Conservation (phyloP, 1,140 invertebrate genomes). For the Melitaea cinxia region DNA sequence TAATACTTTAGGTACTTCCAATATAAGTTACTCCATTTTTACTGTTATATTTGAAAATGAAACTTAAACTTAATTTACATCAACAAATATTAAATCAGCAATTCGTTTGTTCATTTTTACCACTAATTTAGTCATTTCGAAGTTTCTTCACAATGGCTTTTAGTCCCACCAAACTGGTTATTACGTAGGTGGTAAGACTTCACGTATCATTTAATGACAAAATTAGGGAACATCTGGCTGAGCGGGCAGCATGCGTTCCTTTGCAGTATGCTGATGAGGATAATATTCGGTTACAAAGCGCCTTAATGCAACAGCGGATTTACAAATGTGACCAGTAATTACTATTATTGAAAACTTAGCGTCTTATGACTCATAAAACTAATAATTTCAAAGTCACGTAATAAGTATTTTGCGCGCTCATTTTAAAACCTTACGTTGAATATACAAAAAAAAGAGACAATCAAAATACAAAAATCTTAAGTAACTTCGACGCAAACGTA, state of each 20-base stretch:
- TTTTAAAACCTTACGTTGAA: neutral
- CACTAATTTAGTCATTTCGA: neutral
- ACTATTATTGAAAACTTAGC: conserved; percentile 22
- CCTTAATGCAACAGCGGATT: conserved; percentile 21
- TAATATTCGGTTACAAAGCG: conserved; percentile 34
- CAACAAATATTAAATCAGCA: too few relatives aligned
- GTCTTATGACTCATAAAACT: conserved; percentile 4
- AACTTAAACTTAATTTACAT: too few relatives aligned
- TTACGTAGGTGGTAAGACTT: conserved; percentile 31
- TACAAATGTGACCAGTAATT: conserved; percentile 28
- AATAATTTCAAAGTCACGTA: neutral
- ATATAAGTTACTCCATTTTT: too few relatives aligned
- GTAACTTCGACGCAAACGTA: neutral
- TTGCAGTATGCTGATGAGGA: conserved; percentile 30
- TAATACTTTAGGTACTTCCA: too few relatives aligned
- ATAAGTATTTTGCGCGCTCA: neutral
- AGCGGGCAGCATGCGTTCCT: conserved; percentile 8
- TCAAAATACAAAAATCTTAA: neutral
- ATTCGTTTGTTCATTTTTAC: neutral
- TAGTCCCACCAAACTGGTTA: conserved; percentile 7
- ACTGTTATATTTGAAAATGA: too few relatives aligned
- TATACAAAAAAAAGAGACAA: neutral
- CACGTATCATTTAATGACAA: conserved; percentile 31
- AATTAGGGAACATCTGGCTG: conserved; percentile 31
- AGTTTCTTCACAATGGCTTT: conserved; percentile 11